phyloP scores from a whole-genome alignment of 2,888 invertebrate species.

The Galeruca laticollis region DNA sequence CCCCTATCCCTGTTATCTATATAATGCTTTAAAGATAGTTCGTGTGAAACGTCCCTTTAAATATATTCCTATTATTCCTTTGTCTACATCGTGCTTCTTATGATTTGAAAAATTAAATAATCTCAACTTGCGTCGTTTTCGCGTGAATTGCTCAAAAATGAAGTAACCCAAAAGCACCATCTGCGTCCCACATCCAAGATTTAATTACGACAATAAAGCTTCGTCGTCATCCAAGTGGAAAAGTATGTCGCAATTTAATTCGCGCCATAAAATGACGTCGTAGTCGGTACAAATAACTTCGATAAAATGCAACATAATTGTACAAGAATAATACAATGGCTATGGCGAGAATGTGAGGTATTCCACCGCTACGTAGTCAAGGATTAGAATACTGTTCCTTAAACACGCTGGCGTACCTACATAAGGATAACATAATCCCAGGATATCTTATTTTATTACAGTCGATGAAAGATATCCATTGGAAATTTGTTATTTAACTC shows the following conservation, averaged over 20 bases:
- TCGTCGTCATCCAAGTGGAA: slow-evolving; percentile 29
- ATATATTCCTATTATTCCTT: too few species aligned
- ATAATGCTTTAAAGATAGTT: too few species aligned
- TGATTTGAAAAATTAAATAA: neutral
- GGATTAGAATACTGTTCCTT: slow-evolving; percentile 31
- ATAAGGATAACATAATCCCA: neutral
- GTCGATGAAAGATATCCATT: too few species aligned
- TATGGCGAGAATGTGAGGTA: slow-evolving; percentile 60
- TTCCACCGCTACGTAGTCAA: slow-evolving; percentile 44
- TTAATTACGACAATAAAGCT: slow-evolving; percentile 31
- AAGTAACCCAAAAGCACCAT: slow-evolving; percentile 18
- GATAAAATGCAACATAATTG: slow-evolving; percentile 63
- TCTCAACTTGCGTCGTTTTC: neutral
- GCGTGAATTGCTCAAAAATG: slow-evolving; percentile 19
- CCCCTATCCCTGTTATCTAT: too few species aligned
- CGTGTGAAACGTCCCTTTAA: too few species aligned
- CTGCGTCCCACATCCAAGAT: slow-evolving; percentile 20
- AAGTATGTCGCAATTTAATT: slow-evolving; percentile 53
- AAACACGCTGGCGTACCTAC: slow-evolving; percentile 11
- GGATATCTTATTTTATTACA: too few species aligned
- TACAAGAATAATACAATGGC: slow-evolving; percentile 63
- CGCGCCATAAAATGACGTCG: slow-evolving; percentile 54
- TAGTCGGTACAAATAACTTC: slow-evolving; percentile 53
- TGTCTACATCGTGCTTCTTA: too few species aligned
- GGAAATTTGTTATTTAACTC: too few species aligned